Conservation (phyloP, 2,113 vertebrate species). For the Phodopus roborovskii region DNA sequence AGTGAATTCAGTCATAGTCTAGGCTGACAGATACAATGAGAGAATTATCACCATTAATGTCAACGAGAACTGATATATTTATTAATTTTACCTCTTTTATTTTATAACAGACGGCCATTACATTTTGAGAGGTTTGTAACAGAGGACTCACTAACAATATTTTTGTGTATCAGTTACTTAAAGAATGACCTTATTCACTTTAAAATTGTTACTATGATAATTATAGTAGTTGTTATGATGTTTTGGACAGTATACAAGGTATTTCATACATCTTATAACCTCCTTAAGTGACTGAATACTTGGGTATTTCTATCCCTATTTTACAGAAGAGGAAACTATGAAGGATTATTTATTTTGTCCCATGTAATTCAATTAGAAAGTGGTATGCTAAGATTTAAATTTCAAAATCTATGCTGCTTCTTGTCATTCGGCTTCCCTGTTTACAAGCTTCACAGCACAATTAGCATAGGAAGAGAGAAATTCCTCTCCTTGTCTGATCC, state of each 20-base stretch:
- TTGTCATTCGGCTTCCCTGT: not conserved
- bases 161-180: not conserved
- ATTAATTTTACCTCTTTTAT: slow-evolving; percentile 36
- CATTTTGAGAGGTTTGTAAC: not conserved
- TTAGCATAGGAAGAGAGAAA: not conserved
- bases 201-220: not conserved
- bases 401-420: not conserved
- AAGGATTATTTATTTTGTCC: not conserved
- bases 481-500: not conserved
- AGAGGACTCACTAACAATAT: not conserved
- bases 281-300: not conserved
- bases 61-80: not conserved
- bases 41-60: not conserved
- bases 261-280: not conserved
- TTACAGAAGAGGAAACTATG: not conserved
- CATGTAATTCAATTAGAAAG: not conserved
- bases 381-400: slow-evolving; percentile 3
- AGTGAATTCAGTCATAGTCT: not conserved
- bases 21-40: not conserved
- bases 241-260: not conserved
- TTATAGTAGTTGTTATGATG: not conserved
- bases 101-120: not conserved
- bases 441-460: not conserved
- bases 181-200: not conserved
- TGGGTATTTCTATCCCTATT: not conserved